phyloP scores from a whole-genome alignment of 2,888 invertebrate genomes.

The Lepidocyrtoides sp. region DNA sequence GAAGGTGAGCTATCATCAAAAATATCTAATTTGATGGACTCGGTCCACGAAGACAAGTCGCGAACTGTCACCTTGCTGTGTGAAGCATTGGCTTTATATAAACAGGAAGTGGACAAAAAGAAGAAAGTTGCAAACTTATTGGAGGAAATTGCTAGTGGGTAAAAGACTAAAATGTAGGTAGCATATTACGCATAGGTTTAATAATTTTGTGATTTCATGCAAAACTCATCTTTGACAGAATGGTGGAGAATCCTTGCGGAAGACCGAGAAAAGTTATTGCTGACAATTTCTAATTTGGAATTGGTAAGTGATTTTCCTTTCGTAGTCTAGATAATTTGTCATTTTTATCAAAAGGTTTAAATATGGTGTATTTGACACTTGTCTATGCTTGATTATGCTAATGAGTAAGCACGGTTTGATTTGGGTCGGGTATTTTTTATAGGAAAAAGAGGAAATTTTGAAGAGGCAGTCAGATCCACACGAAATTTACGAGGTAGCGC shows the following conservation, averaged over 20 bases:
- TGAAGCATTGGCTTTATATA: constrained; percentile 54
- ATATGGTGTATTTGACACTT: too few relatives aligned
- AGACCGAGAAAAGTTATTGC: constrained; percentile 71
- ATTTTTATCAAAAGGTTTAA: too few relatives aligned
- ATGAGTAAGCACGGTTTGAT: too few relatives aligned
- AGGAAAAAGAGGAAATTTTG: constrained; percentile 63
- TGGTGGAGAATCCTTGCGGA: constrained; percentile 70
- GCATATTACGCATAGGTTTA: too few relatives aligned
- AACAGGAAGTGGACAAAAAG: constrained; percentile 56
- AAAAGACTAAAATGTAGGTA: too few relatives aligned
- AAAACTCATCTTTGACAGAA: too few relatives aligned
- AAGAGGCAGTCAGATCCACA: constrained; percentile 28
- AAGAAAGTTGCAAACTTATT: constrained; percentile 55
- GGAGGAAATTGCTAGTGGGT: constrained; percentile 59
- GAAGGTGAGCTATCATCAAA: constrained; percentile 18
- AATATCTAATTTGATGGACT: constrained; percentile 39
- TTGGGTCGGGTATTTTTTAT: too few relatives aligned
- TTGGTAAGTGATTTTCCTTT: constrained; percentile 67
- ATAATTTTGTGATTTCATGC: too few relatives aligned
- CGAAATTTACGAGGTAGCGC: constrained; percentile 40
- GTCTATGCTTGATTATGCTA: background rate
- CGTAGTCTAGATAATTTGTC: too few relatives aligned
- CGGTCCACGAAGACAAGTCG: constrained; percentile 50
- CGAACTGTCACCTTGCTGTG: constrained; percentile 46
- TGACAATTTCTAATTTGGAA: constrained; percentile 73